Base-by-base conservation (phyloP, 2,888 invertebrate species). In the Drosophila bunnanda region DNA sequence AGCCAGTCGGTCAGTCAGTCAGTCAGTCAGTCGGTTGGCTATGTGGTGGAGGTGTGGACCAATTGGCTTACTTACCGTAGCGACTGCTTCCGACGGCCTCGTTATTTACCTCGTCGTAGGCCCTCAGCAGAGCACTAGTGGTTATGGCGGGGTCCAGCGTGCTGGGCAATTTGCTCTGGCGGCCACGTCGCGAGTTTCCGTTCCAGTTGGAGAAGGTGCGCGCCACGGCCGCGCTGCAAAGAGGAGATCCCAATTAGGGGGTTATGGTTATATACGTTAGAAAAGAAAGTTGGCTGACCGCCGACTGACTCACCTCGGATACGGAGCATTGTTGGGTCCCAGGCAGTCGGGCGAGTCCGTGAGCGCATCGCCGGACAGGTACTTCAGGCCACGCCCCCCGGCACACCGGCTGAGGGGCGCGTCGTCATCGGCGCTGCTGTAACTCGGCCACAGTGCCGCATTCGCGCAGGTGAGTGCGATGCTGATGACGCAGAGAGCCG, bases 321-420 rank as follows among this genome's bases (percentile, higher is more conserved):
- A 98, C 59, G 96, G 96, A 80, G 94, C 92, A 80, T 97, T 96
- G 88, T 96, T 96, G 8, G 97, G 97, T 22, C 97, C 97, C 58
- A 96, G 92, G 83, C 97, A 97, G 89, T 96, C 96, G 25, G 93
- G 92, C 9, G 95, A 94, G 91, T 96, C 96, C 78, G 94, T 94
- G 53, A 98, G 93, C 9, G 97, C 97, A 92, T 98, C 97, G 20
- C 98, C 98, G 95, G 97, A 97, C 22, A 97, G 93, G 92, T 97
- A 97, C 93, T 97, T 97, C 66, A 97, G 93, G 81, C 95, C 94
- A 66, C 94, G 93, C 22, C 95, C 95, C 66, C 94, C 93, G 69
- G 93, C 94, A 90, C 94, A 93, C 90, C 94, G 94, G 50, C 76
- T 80, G 41, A 69, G 59, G 50, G 87, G 76, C 71, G 82, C 73